These are phyloP conservation scores for Chesias legatella DNA, from an alignment of 2,888 invertebrate species.

Conservation along the genomic window DNA sequence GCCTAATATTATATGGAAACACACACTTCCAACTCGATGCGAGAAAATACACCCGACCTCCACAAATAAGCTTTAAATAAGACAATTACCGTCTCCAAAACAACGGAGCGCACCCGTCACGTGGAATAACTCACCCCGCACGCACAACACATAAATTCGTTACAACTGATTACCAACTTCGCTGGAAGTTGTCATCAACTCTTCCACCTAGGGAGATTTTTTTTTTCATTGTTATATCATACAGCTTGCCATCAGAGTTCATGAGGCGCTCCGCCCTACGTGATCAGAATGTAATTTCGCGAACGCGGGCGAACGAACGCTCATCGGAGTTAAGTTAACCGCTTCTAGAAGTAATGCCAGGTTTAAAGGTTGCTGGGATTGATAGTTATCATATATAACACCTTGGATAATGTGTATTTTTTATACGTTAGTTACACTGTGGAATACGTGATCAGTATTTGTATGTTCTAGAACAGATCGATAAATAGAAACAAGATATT, in stretches of 20 bases:
- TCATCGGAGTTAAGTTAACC: too few relatives aligned
- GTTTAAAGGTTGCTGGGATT: too few relatives aligned
- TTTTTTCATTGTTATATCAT: slow-evolving; percentile 73
- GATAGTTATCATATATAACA: too few relatives aligned
- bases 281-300: slow-evolving; percentile 55
- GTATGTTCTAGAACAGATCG: too few relatives aligned
- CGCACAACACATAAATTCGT: slow-evolving; percentile 74
- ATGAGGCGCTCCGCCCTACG: slow-evolving; percentile 70
- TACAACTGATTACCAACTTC: slow-evolving; percentile 77
- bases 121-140: slow-evolving; percentile 35
- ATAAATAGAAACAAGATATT: too few relatives aligned
- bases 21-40: too few relatives aligned
- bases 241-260: slow-evolving; percentile 73
- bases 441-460: too few relatives aligned
- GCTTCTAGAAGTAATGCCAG: too few relatives aligned
- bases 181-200: slow-evolving; percentile 73
- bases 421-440: too few relatives aligned
- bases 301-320: too few relatives aligned
- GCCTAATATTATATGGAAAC: too few relatives aligned
- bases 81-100: slow-evolving; percentile 26
- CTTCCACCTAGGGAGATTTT: slow-evolving; percentile 68
- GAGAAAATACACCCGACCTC: neutral
- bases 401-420: too few relatives aligned
- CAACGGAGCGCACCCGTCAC: slow-evolving; percentile 22
- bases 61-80: slow-evolving; percentile 33